phyloP scores from a whole-genome alignment of 2,888 invertebrate species.

The Lasiommata megera region DNA sequence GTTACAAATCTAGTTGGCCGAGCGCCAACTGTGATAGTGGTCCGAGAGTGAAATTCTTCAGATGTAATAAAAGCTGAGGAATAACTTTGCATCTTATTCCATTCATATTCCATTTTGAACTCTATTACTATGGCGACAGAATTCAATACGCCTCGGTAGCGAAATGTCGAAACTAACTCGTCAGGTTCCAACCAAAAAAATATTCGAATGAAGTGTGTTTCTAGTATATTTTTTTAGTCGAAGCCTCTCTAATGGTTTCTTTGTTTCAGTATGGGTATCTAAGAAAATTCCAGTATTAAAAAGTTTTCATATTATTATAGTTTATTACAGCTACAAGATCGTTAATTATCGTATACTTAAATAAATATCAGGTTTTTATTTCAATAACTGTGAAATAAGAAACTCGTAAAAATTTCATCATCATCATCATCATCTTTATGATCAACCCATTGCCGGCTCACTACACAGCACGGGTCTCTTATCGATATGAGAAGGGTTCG shows the following conservation, averaged over 20 bases:
- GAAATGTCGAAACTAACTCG: background rate
- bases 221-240: background rate
- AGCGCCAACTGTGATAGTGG: conserved; percentile 24
- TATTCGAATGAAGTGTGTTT: background rate
- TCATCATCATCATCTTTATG: too few relatives aligned
- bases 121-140: background rate
- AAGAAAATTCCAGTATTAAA: too few relatives aligned
- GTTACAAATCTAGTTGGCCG: conserved; percentile 27
- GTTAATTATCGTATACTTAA: too few relatives aligned
- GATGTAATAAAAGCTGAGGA: conserved; percentile 18
- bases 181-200: conserved; percentile 21
- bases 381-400: too few relatives aligned
- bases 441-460: too few relatives aligned
- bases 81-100: conserved; percentile 23
- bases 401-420: too few relatives aligned
- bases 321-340: too few relatives aligned
- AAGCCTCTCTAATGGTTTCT: background rate
- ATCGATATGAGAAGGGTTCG: too few relatives aligned
- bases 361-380: too few relatives aligned
- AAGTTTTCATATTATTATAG: too few relatives aligned
- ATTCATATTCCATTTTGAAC: background rate
- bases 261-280: too few relatives aligned
- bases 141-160: background rate
- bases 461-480: too few relatives aligned
- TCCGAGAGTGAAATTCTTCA: conserved; percentile 19